These are phyloP conservation scores for Formica aserva DNA, from an alignment of 2,888 invertebrate genomes.

Conservation along the genomic window DNA sequence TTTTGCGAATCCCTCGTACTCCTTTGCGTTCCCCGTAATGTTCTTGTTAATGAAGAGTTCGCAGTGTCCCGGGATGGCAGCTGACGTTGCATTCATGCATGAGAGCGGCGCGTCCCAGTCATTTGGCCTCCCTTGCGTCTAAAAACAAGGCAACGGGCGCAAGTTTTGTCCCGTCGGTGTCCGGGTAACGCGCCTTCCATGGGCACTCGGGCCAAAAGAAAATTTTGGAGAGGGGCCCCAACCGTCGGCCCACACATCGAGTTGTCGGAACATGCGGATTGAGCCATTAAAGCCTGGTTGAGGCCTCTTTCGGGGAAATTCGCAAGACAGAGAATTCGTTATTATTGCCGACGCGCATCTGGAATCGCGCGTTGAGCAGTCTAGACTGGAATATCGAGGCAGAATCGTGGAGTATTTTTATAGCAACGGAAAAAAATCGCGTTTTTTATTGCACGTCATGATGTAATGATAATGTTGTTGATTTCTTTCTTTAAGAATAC, in stretches of 20 bases:
- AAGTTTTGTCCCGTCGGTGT: conserved; percentile 74
- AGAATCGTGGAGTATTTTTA: conserved; percentile 8
- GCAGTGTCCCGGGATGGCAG: conserved; percentile 76
- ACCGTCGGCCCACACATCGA: conserved; percentile 81
- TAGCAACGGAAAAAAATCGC: background rate
- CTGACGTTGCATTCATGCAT: conserved; percentile 84
- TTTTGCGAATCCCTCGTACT: conserved; percentile 7
- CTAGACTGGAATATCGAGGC: conserved; percentile 22
- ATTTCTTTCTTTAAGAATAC: background rate
- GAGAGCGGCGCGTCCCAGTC: conserved; percentile 79
- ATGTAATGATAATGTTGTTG: background rate
- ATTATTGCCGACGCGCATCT: conserved; percentile 48
- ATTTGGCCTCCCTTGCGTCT: conserved; percentile 75
- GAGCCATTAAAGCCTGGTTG: conserved; percentile 81
- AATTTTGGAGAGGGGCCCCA: conserved; percentile 67
- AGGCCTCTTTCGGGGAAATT: conserved; percentile 72
- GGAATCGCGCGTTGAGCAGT: conserved; percentile 42
- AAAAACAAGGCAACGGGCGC: conserved; percentile 72
- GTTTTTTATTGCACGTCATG: background rate
- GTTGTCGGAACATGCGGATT: conserved; percentile 82
- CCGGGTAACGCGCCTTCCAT: conserved; percentile 74
- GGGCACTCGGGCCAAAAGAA: conserved; percentile 71
- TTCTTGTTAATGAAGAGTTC: conserved; percentile 80
- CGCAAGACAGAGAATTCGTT: conserved; percentile 62
- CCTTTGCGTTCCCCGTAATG: conserved; percentile 57